These are phyloP conservation scores for Linnaemya vulpina DNA, from an alignment of 2,888 invertebrate genomes.

Conservation along the genomic window DNA sequence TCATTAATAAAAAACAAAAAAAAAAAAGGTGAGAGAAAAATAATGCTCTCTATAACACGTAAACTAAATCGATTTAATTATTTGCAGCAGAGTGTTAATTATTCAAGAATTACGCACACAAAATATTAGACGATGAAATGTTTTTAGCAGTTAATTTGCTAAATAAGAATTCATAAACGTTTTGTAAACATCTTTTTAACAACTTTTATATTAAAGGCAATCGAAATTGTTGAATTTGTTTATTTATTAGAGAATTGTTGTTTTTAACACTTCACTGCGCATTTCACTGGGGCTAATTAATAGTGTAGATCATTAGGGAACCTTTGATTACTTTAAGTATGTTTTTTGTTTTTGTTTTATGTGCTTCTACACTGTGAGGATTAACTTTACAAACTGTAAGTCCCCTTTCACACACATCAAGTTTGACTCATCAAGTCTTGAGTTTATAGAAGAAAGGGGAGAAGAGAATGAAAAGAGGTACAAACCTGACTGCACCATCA, in stretches of 20 bases:
- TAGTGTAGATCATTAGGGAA: too few relatives aligned
- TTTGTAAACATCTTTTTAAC: background rate
- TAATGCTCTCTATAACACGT: conserved; percentile 19
- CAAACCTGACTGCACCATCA: too few relatives aligned
- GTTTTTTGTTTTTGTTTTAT: background rate
- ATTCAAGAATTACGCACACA: conserved; percentile 1
- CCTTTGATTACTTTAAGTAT: too few relatives aligned
- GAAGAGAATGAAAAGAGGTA: too few relatives aligned
- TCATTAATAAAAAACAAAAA: background rate
- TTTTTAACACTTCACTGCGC: too few relatives aligned
- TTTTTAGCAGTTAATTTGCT: background rate
- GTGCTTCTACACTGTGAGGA: background rate
- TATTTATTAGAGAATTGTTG: too few relatives aligned
- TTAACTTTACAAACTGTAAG: conserved; percentile 9
- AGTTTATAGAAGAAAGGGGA: too few relatives aligned
- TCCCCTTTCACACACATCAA: too few relatives aligned
- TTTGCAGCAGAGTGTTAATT: conserved; percentile 27
- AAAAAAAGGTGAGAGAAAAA: background rate
- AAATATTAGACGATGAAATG: background rate
- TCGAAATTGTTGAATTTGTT: too few relatives aligned
- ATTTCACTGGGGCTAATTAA: too few relatives aligned
- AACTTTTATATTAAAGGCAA: too few relatives aligned
- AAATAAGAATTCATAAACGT: background rate
- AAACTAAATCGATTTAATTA: conserved; percentile 10
- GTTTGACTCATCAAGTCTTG: too few relatives aligned